Conservation (phyloP, 2,888 invertebrate genomes). For the Podotricha telesiphe region DNA sequence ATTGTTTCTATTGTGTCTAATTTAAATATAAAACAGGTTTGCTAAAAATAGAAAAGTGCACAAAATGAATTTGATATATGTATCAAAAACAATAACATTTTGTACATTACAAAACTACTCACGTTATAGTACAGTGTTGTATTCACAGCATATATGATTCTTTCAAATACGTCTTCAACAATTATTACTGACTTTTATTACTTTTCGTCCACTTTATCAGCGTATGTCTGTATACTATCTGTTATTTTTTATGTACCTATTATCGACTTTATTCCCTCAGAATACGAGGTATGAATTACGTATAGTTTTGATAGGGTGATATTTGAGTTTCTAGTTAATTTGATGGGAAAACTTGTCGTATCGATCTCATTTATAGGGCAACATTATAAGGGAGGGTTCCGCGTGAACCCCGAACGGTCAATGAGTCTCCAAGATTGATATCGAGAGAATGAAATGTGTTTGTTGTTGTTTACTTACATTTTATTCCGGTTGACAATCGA, state of each 20-base stretch:
- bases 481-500: slow-evolving; percentile 51
- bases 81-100: neutral
- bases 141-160: neutral
- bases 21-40: no score
- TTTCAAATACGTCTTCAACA: slow-evolving; percentile 61
- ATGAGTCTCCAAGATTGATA: slow-evolving; percentile 60
- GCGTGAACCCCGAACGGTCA: slow-evolving; percentile 56
- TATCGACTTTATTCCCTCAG: slow-evolving; percentile 49
- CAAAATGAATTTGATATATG: neutral
- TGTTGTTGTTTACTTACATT: slow-evolving; percentile 52
- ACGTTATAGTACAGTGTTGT: neutral
- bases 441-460: slow-evolving; percentile 53
- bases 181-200: slow-evolving; percentile 79
- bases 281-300: slow-evolving; percentile 32
- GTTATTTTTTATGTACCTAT: slow-evolving; percentile 38
- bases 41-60: no score
- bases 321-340: slow-evolving; percentile 72
- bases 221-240: slow-evolving; percentile 62
- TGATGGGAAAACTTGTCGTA: slow-evolving; percentile 77
- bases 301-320: slow-evolving; percentile 42
- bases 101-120: neutral
- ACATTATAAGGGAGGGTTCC: slow-evolving; percentile 66
- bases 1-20: no score
- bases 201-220: slow-evolving; percentile 72
- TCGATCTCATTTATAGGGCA: slow-evolving; percentile 72